Base-by-base conservation (phyloP, 23 tunicate genomes). In the Styela clava region DNA sequence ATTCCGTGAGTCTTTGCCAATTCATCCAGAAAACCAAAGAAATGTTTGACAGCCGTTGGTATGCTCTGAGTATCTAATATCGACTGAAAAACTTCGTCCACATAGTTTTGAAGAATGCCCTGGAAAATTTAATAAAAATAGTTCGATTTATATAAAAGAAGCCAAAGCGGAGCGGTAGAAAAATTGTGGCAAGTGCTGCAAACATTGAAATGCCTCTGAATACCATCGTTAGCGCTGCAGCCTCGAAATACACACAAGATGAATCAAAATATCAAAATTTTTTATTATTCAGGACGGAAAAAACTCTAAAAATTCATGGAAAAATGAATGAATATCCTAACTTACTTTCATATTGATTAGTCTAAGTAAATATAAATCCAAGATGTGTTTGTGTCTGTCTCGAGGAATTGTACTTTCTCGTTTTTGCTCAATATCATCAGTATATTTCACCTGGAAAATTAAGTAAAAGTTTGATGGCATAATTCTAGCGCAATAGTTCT, bases 91-190 rank as follows among this genome's bases (percentile, higher is more conserved):
- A 84, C 93, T 27, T 74, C 86, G 35, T 93, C 90, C 32, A 93
- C 98, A 63, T 93, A 93, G 29, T 69, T 87, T 69, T 87, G 98
- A 5, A 93, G 88, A 64, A 88, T 93, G 0, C 98, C 98, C 98
- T 93, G 68, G n/a, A 84, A 72, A 36, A 23, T 18, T 56, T 18
- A 20, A 56, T 18, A 18, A 20, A 56, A 56, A 56, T n/a, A n/a
- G n/a, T n/a, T n/a, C n/a, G n/a, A n/a, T n/a, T n/a, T n/a, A n/a
- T n/a, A n/a, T n/a, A n/a, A n/a, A n/a, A n/a, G n/a, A n/a, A n/a
- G n/a, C n/a, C n/a, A n/a, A n/a, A n/a, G n/a, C n/a, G n/a, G n/a
- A n/a, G n/a, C n/a, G n/a, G n/a, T n/a, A n/a, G n/a, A n/a, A n/a
- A n/a, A n/a, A n/a, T n/a, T n/a, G n/a, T n/a, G n/a, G n/a, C n/a